These are phyloP conservation scores for Mormoops blainvillei DNA, from an alignment of 2,113 vertebrate species.

Conservation along the genomic window DNA sequence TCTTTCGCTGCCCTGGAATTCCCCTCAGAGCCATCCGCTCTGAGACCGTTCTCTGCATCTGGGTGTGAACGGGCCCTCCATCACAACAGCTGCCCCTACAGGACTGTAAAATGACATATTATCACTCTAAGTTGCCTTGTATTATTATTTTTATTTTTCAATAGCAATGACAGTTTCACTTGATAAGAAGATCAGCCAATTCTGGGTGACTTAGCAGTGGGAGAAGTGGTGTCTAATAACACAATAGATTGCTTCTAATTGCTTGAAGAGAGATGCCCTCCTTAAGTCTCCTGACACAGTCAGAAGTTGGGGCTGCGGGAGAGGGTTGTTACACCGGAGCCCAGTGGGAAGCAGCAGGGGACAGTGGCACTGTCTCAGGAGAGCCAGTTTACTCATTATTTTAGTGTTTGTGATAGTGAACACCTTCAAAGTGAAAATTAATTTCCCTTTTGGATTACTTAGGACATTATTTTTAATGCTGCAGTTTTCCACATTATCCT, in stretches of 20 bases:
- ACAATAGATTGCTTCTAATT: conserved; percentile 8
- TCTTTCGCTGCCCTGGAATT: neutral
- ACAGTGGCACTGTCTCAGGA: conserved; percentile 27
- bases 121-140: neutral
- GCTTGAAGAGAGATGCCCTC: neutral
- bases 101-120: neutral
- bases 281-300: neutral
- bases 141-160: neutral
- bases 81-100: neutral
- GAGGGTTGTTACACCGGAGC: neutral
- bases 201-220: neutral
- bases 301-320: neutral
- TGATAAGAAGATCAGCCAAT: neutral
- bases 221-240: neutral
- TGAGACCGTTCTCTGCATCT: neutral
- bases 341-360: neutral
- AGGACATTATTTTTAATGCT: conserved; percentile 54
- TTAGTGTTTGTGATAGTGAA: conserved; percentile 33
- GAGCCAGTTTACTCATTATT: conserved; percentile 41
- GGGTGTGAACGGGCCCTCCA: neutral
- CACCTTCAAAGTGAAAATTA: conserved; percentile 43
- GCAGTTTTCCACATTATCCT: conserved; percentile 45
- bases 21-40: neutral
- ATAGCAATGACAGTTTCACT: neutral
- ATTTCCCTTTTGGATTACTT: conserved; percentile 61